These are phyloP conservation scores for Schizopygopsis malacanthus DNA, from an alignment of 2,797 vertebrate species.

Conservation along the genomic window DNA sequence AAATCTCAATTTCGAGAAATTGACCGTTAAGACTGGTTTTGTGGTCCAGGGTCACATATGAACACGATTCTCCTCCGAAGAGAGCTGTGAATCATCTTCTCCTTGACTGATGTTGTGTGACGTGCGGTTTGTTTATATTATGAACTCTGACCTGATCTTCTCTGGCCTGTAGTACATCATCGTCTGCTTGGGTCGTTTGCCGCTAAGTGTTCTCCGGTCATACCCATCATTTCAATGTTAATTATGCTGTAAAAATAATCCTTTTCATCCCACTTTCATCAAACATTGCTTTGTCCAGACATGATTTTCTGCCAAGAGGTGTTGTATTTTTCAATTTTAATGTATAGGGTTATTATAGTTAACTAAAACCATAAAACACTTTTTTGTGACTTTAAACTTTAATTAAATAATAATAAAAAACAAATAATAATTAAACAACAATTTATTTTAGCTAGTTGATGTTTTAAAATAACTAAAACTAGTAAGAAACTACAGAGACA, in stretches of 20 bases:
- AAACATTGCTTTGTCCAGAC: not conserved
- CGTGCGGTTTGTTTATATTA: not conserved
- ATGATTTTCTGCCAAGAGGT: not conserved
- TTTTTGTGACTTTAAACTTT: too few relatives aligned
- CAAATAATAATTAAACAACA: too few relatives aligned
- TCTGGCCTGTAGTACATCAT: conserved; percentile 21
- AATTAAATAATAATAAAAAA: not conserved
- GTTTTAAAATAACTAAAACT: not conserved
- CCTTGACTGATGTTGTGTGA: conserved; percentile 22
- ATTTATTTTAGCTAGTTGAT: too few relatives aligned
- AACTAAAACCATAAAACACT: not conserved
- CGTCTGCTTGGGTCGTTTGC: not conserved
- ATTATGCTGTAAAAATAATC: not conserved
- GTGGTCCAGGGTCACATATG: not conserved
- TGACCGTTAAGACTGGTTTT: too few relatives aligned
- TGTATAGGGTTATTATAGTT: not conserved
- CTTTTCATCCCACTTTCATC: not conserved
- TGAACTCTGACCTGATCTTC: conserved; percentile 39
- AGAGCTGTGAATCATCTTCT: conserved; percentile 12
- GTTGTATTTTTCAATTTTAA: not conserved
- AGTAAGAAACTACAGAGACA: too few relatives aligned
- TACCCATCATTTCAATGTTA: not conserved
- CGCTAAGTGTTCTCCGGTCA: conserved; percentile 1
- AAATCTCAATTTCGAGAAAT: too few relatives aligned
- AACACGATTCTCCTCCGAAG: not conserved